phyloP scores from a whole-genome alignment of 2,113 vertebrate species.

The Ciconia stormi region DNA sequence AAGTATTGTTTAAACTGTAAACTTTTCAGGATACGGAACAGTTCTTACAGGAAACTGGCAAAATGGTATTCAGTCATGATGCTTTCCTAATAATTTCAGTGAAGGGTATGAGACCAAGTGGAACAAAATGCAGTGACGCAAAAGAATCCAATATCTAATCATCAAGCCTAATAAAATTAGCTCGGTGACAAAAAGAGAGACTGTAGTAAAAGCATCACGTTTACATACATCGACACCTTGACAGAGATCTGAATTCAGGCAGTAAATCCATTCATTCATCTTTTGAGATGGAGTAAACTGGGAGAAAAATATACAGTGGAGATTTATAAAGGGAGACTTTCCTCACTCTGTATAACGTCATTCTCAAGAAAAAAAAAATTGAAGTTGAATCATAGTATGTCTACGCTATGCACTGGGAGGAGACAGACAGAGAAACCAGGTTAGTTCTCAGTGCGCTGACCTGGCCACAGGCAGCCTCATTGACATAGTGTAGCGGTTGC shows the following conservation, averaged over 20 bases:
- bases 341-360: background rate
- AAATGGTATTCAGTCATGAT: background rate
- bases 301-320: background rate
- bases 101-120: background rate
- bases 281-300: background rate
- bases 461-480: background rate
- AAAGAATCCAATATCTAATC: background rate
- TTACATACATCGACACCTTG: background rate
- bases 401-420: background rate
- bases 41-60: background rate
- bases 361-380: background rate
- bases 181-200: background rate
- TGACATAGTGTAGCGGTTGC: background rate
- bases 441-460: background rate
- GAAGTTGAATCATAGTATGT: background rate
- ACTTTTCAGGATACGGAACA: background rate
- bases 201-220: background rate
- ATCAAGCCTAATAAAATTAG: background rate
- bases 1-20: background rate
- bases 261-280: background rate
- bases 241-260: background rate
- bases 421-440: background rate
- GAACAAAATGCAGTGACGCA: background rate
- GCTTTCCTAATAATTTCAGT: background rate
- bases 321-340: background rate